Evolutionary conservation across 2,113 vertebrate genomes (phyloP), one percentile per base, ranked within the genome.

Genomic region (Albula goreensis): DNA sequence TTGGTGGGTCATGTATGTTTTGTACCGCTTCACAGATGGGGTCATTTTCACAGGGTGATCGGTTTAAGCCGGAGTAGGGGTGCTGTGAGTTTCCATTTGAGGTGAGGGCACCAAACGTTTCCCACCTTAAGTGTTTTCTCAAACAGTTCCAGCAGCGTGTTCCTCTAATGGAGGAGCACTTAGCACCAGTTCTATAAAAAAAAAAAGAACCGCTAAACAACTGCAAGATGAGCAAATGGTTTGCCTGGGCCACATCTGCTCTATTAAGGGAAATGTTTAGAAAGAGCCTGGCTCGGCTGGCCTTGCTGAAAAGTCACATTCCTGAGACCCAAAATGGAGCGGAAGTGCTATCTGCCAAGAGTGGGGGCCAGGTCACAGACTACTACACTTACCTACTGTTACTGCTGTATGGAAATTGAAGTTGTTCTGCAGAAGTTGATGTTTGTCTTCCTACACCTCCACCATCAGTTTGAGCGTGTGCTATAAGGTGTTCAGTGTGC

Each of bases 11-110:
- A 41, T 41, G 1, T 41, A 3, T 5, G 60, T 4, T 15, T 19
- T 19, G 17, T 19, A 4, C 60, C 60, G 0, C 17, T 66, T 66
- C 15, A 19, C 60, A 19, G 17, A 22, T 4, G 60, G 17, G 17
- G 60, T 86, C 50, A 52, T 86, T 86, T 70, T 53, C 49, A 41
- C 41, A 12, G n/a, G 22, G 70, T n/a, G 70, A n/a, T 74, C n/a
- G n/a, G 70, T 22, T 66, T 4, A 50, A 77, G 82, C 85, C 78
- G 13, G 51, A 52, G 80, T 63, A 48, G 86, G 50, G 83, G 78
- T 66, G 17, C 52, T 80, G 79, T 83, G 78, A 81, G 89, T 81
- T 87, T 31, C 78, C 49, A 80, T 79, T 80, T 48, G 87, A 82
- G 81, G 77, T 49, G 31, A 41, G 74, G 60, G 70, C 81, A 50